Base-by-base conservation (phyloP, 2,888 invertebrate genomes). In the Xanthostigma xanthostigma region DNA sequence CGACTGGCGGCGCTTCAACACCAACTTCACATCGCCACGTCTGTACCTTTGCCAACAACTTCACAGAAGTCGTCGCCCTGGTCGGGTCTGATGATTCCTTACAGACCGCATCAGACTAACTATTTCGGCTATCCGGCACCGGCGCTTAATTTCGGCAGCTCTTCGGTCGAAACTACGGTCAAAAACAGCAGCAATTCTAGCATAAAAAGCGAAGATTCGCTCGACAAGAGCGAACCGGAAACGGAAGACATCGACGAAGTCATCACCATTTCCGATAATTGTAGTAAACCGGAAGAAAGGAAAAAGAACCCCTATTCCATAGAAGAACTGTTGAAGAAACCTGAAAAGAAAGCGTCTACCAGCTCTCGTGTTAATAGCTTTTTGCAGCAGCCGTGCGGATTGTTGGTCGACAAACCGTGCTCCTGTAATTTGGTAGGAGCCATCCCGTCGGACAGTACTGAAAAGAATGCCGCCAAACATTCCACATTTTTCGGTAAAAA, bases 301-400 rank as follows among this genome's bases (percentile, higher is more conserved):
- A 83, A 87, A 63, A 78, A 82, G 53, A 89, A 87, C 62, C 88
- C 89, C 0, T 91, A 90, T 61, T 89, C 89, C 2, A 91, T 91
- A 60, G 90, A 89, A 57, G 90, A 90, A 60, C 64, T 90, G 9
- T 62, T 90, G 34, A 90, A 89, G 61, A 87, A 87, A 57, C 87
- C 87, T 0, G 81, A 79, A 53, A 82, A 80, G 60, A 75, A 75
- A 56, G 65, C 13, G 14, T 14, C 17, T 36, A 51, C 49, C 10
- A 48, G 46, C 41, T 46, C 14, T 13, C 39, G 46, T 38, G 47
- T 47, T n/a, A 50, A 40, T 11, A 42, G 44, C 9, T 39, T 52
- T 40, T 47, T 58, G 10, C 57, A 59, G 14, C 60, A 60, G 49
- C 60, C 60, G 9, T 56, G 60, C 46, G 60, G 60, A 6, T 46